A percentile compares a stretch with the other conserved stretches of the same genome.
Conservation (phyloP, 2,888 invertebrate genomes). For the Leptinotarsa rubiginosa region DNA sequence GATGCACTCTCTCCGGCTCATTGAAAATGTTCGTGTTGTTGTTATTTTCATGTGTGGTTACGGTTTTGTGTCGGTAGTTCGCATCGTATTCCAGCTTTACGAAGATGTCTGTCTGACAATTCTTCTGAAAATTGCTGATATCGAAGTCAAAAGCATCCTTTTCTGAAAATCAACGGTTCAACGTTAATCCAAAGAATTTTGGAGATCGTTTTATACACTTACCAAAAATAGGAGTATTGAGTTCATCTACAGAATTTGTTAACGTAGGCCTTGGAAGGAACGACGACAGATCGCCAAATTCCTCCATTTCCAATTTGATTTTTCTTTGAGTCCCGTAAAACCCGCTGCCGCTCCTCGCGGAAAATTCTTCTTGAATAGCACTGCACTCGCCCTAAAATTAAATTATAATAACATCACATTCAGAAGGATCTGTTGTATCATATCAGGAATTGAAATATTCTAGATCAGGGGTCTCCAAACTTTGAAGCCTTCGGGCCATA, state of each 20-base stretch:
- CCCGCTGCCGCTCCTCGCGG: slow-evolving; percentile 37
- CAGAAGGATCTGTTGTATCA: neutral
- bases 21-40: slow-evolving; percentile 22
- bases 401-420: neutral
- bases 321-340: slow-evolving; percentile 39
- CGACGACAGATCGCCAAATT: slow-evolving; percentile 77
- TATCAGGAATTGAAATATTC: neutral
- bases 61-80: slow-evolving; percentile 25
- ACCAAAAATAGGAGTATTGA: slow-evolving; percentile 63
- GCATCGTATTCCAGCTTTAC: slow-evolving; percentile 46
- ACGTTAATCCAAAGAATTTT: neutral
- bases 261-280: slow-evolving; percentile 66
- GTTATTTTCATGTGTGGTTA: slow-evolving; percentile 5
- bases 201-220: slow-evolving; percentile 40
- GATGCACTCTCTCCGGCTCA: slow-evolving; percentile 17
- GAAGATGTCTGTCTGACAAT: slow-evolving; percentile 37
- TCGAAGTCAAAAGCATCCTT: slow-evolving; percentile 51
- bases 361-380: slow-evolving; percentile 41
- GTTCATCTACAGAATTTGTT: slow-evolving; percentile 61
- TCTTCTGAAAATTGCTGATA: slow-evolving; percentile 36
- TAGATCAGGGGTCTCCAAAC: too few species aligned
- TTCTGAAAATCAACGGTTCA: slow-evolving; percentile 34
- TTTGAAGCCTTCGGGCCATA: too few species aligned
- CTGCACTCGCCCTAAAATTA: slow-evolving; percentile 39
- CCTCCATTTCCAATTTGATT: slow-evolving; percentile 71